Conservation (phyloP, 2,113 vertebrate species). For the Neolamprologus fasciatus region DNA sequence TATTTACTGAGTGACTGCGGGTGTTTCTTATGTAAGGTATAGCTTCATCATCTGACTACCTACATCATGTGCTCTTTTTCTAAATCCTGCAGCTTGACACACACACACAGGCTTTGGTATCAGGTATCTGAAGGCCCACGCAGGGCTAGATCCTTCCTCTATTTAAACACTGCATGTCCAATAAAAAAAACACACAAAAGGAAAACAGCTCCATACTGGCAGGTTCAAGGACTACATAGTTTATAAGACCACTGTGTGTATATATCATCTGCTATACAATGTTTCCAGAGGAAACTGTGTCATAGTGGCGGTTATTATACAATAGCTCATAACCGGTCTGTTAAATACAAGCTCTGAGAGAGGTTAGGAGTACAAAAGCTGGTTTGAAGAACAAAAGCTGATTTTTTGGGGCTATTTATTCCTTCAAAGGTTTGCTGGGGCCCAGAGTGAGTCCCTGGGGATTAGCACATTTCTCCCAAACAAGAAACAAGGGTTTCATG, state of each 20-base stretch:
- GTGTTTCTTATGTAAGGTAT: slow-evolving; percentile 48
- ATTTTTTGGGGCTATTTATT: slow-evolving; percentile 14
- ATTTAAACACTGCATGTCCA: not conserved
- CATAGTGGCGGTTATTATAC: not conserved
- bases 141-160: slow-evolving; percentile 2
- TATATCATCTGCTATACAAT: not conserved
- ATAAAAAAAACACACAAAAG: not conserved
- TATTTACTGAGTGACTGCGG: slow-evolving; percentile 19
- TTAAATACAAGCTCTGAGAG: slow-evolving; percentile 6
- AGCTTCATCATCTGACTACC: slow-evolving; percentile 46
- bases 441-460: slow-evolving; percentile 20
- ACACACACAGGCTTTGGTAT: slow-evolving; percentile 24
- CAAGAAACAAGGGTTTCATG: slow-evolving; percentile 50
- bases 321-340: slow-evolving; percentile 12
- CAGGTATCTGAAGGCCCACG: slow-evolving; percentile 43
- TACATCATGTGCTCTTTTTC: slow-evolving; percentile 34
- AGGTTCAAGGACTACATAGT: not conserved
- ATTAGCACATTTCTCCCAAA: slow-evolving; percentile 59
- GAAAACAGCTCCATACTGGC: not conserved
- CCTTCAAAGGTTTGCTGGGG: slow-evolving; percentile 35
- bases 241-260: not conserved
- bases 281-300: slow-evolving; percentile 30
- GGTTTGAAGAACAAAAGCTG: slow-evolving; percentile 44
- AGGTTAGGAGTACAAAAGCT: slow-evolving; percentile 37
- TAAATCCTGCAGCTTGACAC: slow-evolving; percentile 25